Evolutionary conservation across 2,888 invertebrate genomes (phyloP), one percentile per base, ranked within the genome.

Genomic region (Theretra japonica): DNA sequence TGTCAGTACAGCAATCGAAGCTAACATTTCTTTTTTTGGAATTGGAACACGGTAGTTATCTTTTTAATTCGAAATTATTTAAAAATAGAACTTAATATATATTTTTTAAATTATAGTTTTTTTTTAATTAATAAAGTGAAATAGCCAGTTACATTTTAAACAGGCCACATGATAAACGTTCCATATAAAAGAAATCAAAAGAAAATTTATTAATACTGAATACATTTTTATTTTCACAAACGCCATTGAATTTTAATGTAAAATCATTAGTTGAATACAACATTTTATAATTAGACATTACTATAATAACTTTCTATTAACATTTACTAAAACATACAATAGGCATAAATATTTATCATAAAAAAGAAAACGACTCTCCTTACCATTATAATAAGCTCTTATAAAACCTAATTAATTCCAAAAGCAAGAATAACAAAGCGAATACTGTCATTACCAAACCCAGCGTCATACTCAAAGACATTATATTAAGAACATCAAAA

Each of bases 401-500:
- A 58, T 58, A 58, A 58, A 58, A 65, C 48, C 11, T 48, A 65
- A 65, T 65, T 65, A 65, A 48, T 65, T 65, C 41, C 5, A 65
- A 23, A 65, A 53, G 53, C 53, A 53, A 53, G 53, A 53, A 65
- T 23, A 48, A 48, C 65, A 65, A 65, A 65, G 48, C 41, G 48
- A 48, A 23, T 48, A 41, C 65, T 65, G 65, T 65, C 65, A 65
- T 65, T 65, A 65, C 65, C 65, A 65, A 65, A 65, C 48, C 65
- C 48, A 65, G 48, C 25, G 23, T 21, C 33, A 86, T 88, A 84
- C 65, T 90, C 88, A 89, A 91, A 91, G 88, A 90, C 88, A 90
- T 91, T 90, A 91, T 91, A 82, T 88, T 79, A 83, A 53, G 83
- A 85, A 91, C 88, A 88, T 93, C 92, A 93, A 93, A 92, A 86